These are phyloP conservation scores for Ruditapes philippinarum DNA, from an alignment of 1,140 invertebrate species.

Conservation along the genomic window DNA sequence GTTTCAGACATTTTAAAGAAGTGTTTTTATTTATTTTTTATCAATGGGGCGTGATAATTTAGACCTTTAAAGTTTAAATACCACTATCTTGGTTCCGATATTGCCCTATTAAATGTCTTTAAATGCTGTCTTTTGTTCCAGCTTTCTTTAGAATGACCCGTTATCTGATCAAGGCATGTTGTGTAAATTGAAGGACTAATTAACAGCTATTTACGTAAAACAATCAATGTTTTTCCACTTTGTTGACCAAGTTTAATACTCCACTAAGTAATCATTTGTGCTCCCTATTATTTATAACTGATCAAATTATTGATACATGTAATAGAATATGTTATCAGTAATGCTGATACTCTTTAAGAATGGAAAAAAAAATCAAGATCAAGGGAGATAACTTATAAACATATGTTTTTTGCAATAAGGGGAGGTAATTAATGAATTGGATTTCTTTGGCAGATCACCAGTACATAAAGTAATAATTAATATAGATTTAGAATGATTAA, in stretches of 20 bases:
- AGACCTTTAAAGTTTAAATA: background rate
- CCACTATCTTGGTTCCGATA: background rate
- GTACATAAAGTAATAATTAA: conserved; percentile 42
- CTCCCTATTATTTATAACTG: conserved; percentile 35
- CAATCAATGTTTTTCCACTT: background rate
- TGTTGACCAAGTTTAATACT: background rate
- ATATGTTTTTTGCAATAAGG: background rate
- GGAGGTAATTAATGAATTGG: conserved; percentile 3
- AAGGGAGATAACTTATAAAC: background rate
- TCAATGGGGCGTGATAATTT: background rate
- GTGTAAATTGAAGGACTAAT: background rate
- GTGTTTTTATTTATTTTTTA: background rate
- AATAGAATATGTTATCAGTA: conserved; percentile 17
- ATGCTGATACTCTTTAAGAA: background rate
- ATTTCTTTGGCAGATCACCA: conserved; percentile 49
- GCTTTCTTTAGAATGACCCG: background rate
- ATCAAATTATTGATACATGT: conserved; percentile 26
- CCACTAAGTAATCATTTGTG: background rate
- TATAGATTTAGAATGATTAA: conserved; percentile 51
- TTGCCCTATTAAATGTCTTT: conserved; percentile 26
- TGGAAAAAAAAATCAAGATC: background rate
- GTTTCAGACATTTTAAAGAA: too few species aligned
- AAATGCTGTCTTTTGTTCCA: conserved; percentile 6
- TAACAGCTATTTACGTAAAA: conserved; percentile 26
- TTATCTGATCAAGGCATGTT: background rate